These are phyloP conservation scores for Aptenodytes patagonicus DNA, from an alignment of 2,113 vertebrate species.

Conservation along the genomic window DNA sequence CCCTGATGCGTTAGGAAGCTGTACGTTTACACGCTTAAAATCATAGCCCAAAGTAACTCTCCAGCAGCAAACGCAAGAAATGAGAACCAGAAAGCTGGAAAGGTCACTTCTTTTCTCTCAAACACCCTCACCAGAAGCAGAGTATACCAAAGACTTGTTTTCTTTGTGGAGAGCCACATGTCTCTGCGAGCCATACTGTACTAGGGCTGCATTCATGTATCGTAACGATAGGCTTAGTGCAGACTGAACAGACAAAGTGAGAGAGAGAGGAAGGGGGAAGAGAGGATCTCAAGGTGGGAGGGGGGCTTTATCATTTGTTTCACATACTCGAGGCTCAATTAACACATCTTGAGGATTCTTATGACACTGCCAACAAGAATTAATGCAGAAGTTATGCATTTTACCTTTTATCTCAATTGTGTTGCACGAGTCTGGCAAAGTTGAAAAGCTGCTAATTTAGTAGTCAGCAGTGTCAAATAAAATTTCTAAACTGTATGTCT, in stretches of 20 bases:
- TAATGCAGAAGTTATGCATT: conserved; percentile 42
- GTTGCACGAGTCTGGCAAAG: conserved; percentile 65
- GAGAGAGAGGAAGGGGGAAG: background rate
- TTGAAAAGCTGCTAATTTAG: conserved; percentile 81
- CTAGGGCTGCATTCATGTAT: background rate
- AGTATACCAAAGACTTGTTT: background rate
- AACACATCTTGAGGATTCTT: conserved; percentile 48
- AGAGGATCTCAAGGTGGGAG: background rate
- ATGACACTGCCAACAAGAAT: conserved; percentile 50
- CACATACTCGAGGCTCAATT: conserved; percentile 45
- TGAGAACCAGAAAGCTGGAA: background rate
- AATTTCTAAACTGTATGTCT: conserved; percentile 78
- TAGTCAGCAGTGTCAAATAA: conserved; percentile 79
- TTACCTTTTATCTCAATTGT: conserved; percentile 65
- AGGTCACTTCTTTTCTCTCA: background rate
- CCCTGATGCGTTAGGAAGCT: accelerated
- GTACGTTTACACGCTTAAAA: accelerated
- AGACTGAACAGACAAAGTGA: background rate
- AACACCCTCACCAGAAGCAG: background rate
- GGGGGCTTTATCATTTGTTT: background rate
- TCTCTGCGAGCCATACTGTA: background rate
- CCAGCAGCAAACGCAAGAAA: background rate
- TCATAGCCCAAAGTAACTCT: background rate
- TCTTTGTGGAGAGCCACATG: background rate
- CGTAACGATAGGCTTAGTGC: accelerated